Evolutionary conservation across 2,888 invertebrate genomes (phyloP).

Genomic region (Masnerella sp.): DNA sequence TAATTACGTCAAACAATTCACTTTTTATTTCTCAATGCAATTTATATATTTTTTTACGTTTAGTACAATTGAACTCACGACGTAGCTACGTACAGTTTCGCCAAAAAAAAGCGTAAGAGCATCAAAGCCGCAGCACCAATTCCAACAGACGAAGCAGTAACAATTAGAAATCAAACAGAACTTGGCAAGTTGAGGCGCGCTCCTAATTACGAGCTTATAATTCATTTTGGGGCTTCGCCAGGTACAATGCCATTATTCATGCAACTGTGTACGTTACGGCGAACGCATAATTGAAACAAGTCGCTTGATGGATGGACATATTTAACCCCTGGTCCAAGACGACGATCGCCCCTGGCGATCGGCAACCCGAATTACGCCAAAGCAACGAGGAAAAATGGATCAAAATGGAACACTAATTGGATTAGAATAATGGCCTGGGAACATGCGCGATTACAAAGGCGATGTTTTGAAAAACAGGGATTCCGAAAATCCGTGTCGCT

Average conservation of each 20-base stretch:
- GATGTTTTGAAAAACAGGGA: neutral
- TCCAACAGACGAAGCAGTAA: too few species aligned
- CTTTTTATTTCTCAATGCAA: too few species aligned
- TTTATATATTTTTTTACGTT: too few species aligned
- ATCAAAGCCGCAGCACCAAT: too few species aligned
- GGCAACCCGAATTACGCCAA: neutral
- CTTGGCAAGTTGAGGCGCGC: constrained; percentile 1
- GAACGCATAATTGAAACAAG: constrained; percentile 47
- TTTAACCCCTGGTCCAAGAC: constrained; percentile 29
- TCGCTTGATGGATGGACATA: constrained; percentile 41
- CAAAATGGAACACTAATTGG: neutral
- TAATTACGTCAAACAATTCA: too few species aligned
- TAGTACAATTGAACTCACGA: too few species aligned
- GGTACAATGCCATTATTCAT: constrained; percentile 40
- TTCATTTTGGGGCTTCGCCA: constrained; percentile 22
- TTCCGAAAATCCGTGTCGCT: constrained; percentile 20
- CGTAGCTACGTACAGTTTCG: too few species aligned
- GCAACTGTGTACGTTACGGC: constrained; percentile 27
- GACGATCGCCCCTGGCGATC: constrained; percentile 22
- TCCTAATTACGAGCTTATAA: constrained; percentile 29
- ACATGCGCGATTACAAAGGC: neutral
- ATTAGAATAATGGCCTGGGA: neutral
- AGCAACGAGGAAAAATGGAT: constrained; percentile 15
- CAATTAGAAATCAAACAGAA: constrained; percentile 25
- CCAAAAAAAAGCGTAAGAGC: too few species aligned